A percentile compares a stretch with the other conserved stretches of the same genome.
Evolutionary conservation across 2,113 vertebrate genomes (phyloP).

Genomic region (Mustela lutreola): DNA sequence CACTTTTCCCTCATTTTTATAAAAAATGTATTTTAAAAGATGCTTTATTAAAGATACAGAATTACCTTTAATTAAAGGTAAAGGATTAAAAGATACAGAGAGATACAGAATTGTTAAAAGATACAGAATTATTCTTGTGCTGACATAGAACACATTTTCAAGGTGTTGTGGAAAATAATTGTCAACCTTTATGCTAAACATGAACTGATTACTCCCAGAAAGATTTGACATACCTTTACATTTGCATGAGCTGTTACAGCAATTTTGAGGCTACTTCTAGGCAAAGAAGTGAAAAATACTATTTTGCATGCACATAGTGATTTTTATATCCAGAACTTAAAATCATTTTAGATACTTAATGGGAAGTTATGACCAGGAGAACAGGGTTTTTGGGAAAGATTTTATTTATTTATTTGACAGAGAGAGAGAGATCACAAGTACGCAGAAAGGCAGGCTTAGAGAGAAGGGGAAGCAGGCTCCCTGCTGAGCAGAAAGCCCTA

Average conservation of each 20-base stretch:
- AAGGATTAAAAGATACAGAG: background rate
- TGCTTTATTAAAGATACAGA: background rate
- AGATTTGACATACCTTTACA: conserved; percentile 19
- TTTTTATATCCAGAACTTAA: conserved; percentile 40
- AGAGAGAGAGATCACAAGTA: too few species aligned
- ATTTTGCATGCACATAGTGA: conserved; percentile 9
- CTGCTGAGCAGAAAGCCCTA: too few species aligned
- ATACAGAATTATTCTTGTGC: conserved; percentile 11
- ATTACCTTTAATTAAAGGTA: background rate
- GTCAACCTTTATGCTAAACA: conserved; percentile 38
- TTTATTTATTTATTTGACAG: too few species aligned
- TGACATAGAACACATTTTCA: conserved; percentile 44
- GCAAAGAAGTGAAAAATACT: conserved; percentile 24
- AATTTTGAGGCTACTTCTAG: conserved; percentile 38
- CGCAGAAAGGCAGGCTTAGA: too few species aligned
- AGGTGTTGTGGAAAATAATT: conserved; percentile 62
- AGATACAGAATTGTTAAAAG: background rate
- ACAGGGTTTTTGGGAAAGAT: too few species aligned
- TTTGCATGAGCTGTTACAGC: background rate
- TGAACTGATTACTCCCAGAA: conserved; percentile 26
- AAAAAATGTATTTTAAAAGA: background rate
- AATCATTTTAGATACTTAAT: conserved; percentile 47
- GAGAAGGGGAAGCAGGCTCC: too few species aligned
- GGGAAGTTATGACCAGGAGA: background rate
- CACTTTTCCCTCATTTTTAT: background rate